A percentile compares a stretch with the other conserved stretches of the same genome.
These are phyloP conservation scores for Hydrotaea cyrtoneurina DNA, from an alignment of 2,888 invertebrate genomes.

Conservation along the genomic window DNA sequence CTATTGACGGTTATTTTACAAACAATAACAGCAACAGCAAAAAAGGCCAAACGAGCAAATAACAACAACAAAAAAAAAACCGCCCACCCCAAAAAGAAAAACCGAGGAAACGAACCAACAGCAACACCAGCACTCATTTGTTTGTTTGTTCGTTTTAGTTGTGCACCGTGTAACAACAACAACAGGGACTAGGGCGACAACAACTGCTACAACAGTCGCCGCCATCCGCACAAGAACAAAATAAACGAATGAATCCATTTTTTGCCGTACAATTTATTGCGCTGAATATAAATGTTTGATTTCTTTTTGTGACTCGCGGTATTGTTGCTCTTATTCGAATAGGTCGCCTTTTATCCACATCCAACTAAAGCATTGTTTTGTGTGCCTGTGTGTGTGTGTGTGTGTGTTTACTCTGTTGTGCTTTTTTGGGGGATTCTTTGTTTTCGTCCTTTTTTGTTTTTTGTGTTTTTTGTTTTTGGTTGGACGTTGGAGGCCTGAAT, in stretches of 20 bases:
- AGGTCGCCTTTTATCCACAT: constrained; percentile 9
- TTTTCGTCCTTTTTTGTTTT: background rate
- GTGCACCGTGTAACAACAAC: constrained; percentile 24
- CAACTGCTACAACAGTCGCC: background rate
- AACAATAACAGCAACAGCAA: background rate
- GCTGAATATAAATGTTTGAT: constrained; percentile 26
- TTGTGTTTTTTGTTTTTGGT: too few relatives aligned
- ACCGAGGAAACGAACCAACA: background rate
- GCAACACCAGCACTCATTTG: constrained; percentile 42
- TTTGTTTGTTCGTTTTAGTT: constrained; percentile 45
- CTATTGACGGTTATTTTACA: constrained; percentile 51
- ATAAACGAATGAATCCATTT: constrained; percentile 50
- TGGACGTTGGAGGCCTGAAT: constrained; percentile 23
- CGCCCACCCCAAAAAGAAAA: background rate
- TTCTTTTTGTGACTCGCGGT: constrained; percentile 3
- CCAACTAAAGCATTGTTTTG: background rate
- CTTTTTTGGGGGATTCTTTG: background rate
- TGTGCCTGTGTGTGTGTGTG: background rate
- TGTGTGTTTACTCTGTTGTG: background rate
- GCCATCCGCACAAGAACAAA: background rate
- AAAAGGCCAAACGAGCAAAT: background rate
- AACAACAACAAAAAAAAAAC: background rate
- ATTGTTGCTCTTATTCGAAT: constrained; percentile 18
- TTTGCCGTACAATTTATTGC: constrained; percentile 58
- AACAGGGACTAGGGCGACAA: background rate